Evolutionary conservation across 2,888 invertebrate genomes (phyloP), one percentile per base, ranked within the genome.

Genomic region (Sericinus montela): DNA sequence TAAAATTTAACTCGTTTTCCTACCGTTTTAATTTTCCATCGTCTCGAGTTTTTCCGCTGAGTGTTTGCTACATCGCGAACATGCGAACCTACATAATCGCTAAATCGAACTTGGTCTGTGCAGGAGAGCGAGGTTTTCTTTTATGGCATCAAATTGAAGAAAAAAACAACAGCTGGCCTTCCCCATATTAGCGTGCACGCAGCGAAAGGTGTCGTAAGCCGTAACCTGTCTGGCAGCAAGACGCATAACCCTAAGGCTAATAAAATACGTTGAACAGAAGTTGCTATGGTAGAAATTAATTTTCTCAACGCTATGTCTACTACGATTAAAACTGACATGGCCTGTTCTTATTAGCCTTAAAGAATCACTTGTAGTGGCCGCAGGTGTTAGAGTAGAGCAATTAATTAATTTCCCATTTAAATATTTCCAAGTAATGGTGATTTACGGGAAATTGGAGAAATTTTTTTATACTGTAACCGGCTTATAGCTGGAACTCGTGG

Each of bases 321-420:
- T 38, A 48, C 45, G 52, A 55, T 56, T 53, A 54, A 49, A 51
- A 42, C 45, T 49, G 39, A 51, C 53, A 47, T 54, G 57, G 57
- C 63, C 57, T 49, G 57, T 71, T 62, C 57, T 46, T 45, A 55
- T 53, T 59, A 41, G 51, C 37, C 55, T 58, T 69, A 65, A 56
- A 64, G 66, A 56, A 58, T 51, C 55, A 50, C 64, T 63, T 69
- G 55, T 57, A 40, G 51, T 52, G 51, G 51, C 51, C 49, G 1
- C 48, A 56, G 56, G 63, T 47, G 51, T 57, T 58, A 55, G 58
- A 62, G 59, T 57, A 54, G 55, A 62, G 62, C 59, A 77, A 81
- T 80, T 78, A 80, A 82, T 83, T 76, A 79, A 82, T 76, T 67
- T 65, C 68, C 61, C 63, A 73, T 75, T 67, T 63, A 63, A 58